A percentile compares a stretch with the other conserved stretches of the same genome.
Conservation (phyloP, 2,888 invertebrate species). For the Papilio elwesi region DNA sequence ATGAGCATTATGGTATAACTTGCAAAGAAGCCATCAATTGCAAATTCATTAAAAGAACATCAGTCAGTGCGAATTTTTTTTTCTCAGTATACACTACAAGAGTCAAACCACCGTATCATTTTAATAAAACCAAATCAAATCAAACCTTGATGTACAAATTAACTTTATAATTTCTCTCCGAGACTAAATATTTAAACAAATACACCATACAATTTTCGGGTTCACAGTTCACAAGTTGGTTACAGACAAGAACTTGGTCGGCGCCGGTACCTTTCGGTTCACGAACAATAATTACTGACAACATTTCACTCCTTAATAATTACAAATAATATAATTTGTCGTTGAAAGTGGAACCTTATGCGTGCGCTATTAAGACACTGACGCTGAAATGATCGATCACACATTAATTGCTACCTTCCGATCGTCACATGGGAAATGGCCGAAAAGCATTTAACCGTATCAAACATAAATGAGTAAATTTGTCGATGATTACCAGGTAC, state of each 20-base stretch:
- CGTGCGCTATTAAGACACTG: constrained; percentile 46
- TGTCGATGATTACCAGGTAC: constrained; percentile 71
- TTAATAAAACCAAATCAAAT: not conserved
- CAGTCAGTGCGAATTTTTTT: too few species aligned
- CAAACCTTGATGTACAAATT: not conserved
- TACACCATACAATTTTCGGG: constrained; percentile 50
- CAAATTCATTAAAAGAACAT: too few species aligned
- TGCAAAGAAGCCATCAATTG: too few species aligned
- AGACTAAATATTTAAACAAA: constrained; percentile 25
- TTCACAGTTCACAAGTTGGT: constrained; percentile 51
- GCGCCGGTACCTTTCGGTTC: constrained; percentile 49
- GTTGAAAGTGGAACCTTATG: constrained; percentile 50
- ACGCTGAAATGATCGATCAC: constrained; percentile 42
- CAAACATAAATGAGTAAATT: constrained; percentile 76
- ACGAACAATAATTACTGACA: constrained; percentile 74
- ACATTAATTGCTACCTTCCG: constrained; percentile 63
- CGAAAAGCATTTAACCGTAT: constrained; percentile 77
- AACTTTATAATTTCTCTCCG: not conserved
- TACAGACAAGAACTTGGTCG: constrained; percentile 45
- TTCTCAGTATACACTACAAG: too few species aligned
- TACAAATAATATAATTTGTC: constrained; percentile 51
- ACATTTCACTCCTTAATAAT: constrained; percentile 76
- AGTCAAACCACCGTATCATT: too few species aligned
- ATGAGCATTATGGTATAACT: too few species aligned
- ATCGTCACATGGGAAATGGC: constrained; percentile 73